Conservation (phyloP, 2,113 vertebrate genomes). For the Platichthys stellatus region DNA sequence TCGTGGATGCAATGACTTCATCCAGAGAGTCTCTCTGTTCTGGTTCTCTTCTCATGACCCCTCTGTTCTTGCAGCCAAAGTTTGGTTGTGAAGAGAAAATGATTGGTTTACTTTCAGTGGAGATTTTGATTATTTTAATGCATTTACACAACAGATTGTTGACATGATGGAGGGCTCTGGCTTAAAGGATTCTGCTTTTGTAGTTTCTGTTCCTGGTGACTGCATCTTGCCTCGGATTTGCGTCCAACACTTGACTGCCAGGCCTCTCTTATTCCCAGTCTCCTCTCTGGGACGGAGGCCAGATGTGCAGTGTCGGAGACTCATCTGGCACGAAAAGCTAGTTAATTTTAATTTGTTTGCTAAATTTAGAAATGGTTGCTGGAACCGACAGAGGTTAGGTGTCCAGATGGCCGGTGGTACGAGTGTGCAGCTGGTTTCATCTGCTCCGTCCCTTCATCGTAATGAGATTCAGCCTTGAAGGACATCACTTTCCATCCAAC, state of each 20-base stretch:
- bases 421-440: slow-evolving; percentile 33
- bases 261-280: slow-evolving; percentile 28
- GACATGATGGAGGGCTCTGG: not conserved
- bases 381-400: slow-evolving; percentile 26
- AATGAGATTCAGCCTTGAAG: slow-evolving; percentile 43
- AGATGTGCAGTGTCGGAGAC: slow-evolving; percentile 38
- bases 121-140: slow-evolving; percentile 6
- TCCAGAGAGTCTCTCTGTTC: not conserved
- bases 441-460: slow-evolving; percentile 9
- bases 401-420: slow-evolving; percentile 37
- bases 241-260: slow-evolving; percentile 20
- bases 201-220: slow-evolving; percentile 26
- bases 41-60: not conserved
- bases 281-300: slow-evolving; percentile 29
- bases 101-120: not conserved
- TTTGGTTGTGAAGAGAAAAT: not conserved
- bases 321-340: slow-evolving; percentile 25
- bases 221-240: slow-evolving; percentile 24
- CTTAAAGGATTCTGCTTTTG: not conserved
- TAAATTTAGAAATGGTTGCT: slow-evolving; percentile 23
- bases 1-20: slow-evolving; percentile 3
- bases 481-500: slow-evolving; percentile 39
- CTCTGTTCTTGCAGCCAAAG: not conserved
- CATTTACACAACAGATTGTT: not conserved
- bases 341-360: slow-evolving; percentile 33